Evolutionary conservation across 2,113 vertebrate genomes (phyloP).

Genomic region (Xiphias gladius): DNA sequence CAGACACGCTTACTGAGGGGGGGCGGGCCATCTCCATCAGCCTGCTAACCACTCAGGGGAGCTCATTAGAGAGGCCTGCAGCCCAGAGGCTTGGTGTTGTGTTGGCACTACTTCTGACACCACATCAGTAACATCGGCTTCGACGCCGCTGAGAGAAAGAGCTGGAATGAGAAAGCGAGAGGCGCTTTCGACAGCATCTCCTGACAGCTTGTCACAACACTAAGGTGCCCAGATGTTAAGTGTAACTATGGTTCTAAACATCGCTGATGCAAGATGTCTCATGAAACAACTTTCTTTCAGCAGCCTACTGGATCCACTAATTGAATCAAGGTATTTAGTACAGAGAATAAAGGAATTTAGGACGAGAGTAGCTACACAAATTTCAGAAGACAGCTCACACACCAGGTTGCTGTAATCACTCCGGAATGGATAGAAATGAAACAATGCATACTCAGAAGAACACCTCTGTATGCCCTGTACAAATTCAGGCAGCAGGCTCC

Average conservation of each 20-base stretch:
- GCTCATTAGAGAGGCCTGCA: slow-evolving; percentile 76
- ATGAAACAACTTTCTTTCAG: not conserved
- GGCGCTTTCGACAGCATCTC: slow-evolving; percentile 20
- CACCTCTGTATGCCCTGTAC: not conserved
- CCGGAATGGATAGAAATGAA: not conserved
- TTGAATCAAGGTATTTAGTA: slow-evolving; percentile 16
- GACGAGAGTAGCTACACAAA: not conserved
- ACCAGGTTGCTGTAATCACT: slow-evolving; percentile 24
- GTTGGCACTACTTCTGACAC: slow-evolving; percentile 74
- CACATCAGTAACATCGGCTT: slow-evolving; percentile 38
- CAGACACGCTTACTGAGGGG: slow-evolving; percentile 36
- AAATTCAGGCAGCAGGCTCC: not conserved
- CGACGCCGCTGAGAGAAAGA: slow-evolving; percentile 32
- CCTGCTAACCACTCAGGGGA: slow-evolving; percentile 76
- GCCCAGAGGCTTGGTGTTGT: slow-evolving; percentile 57
- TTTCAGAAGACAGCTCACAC: slow-evolving; percentile 11
- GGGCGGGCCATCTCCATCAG: slow-evolving; percentile 64
- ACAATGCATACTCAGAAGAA: not conserved
- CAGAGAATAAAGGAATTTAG: slow-evolving; percentile 13
- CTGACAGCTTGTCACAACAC: slow-evolving; percentile 51
- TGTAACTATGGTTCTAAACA: not conserved
- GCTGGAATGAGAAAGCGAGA: slow-evolving; percentile 5
- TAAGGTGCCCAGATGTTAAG: slow-evolving; percentile 37
- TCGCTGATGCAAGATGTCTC: not conserved
- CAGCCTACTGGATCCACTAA: slow-evolving; percentile 1